phyloP scores from a whole-genome alignment of 2,888 invertebrate genomes.

The Furcula furcula region DNA sequence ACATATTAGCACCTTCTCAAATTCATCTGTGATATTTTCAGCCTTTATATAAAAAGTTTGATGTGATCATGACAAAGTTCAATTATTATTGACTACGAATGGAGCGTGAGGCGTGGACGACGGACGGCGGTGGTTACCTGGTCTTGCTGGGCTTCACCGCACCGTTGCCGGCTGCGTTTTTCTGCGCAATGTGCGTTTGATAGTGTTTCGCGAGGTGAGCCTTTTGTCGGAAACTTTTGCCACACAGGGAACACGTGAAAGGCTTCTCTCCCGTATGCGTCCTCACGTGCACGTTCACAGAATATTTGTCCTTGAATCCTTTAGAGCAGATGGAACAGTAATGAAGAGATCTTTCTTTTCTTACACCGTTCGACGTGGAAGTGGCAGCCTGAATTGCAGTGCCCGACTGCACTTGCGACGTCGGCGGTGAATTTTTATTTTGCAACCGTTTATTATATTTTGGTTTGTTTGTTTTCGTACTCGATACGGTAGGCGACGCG shows the following conservation, averaged over 20 bases:
- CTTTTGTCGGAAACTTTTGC: conserved; percentile 95
- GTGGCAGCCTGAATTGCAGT: conserved; percentile 77
- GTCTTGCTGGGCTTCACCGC: conserved; percentile 78
- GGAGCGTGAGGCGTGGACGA: conserved; percentile 30
- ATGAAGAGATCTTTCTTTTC: conserved; percentile 93
- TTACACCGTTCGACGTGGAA: conserved; percentile 86
- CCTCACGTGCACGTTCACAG: conserved; percentile 98
- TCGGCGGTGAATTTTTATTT: conserved; percentile 73
- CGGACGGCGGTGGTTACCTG: conserved; percentile 61
- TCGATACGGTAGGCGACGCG: conserved; percentile 82
- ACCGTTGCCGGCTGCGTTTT: conserved; percentile 86
- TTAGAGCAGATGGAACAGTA: conserved; percentile 96
- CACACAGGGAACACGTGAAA: conserved; percentile 96
- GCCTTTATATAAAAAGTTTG: conserved; percentile 66
- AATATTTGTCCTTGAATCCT: conserved; percentile 97
- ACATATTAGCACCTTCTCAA: conserved; percentile 80
- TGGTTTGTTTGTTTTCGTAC: conserved; percentile 84
- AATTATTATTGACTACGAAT: conserved; percentile 72
- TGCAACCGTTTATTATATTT: conserved; percentile 85
- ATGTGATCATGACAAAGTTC: conserved; percentile 70
- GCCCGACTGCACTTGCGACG: conserved; percentile 56
- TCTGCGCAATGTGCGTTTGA: conserved; percentile 95
- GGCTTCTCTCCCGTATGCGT: conserved; percentile 99
- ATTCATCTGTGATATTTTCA: conserved; percentile 76
- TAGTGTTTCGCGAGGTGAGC: conserved; percentile 96